These are phyloP conservation scores for Apomyelois bistriatella DNA, from an alignment of 2,888 invertebrate genomes.

Conservation along the genomic window DNA sequence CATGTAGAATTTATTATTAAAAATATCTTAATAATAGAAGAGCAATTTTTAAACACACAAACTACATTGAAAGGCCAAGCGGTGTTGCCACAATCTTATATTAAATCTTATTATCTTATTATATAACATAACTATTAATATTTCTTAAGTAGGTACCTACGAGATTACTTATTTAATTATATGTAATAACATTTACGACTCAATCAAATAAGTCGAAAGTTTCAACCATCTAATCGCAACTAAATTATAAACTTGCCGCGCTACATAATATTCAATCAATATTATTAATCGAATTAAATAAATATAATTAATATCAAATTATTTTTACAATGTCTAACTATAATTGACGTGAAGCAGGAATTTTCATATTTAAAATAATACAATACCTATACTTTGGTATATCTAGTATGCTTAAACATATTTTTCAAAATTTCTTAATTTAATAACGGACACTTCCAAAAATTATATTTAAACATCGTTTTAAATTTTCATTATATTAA, in stretches of 20 bases:
- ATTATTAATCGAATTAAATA: constrained; percentile 26
- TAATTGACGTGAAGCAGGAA: constrained; percentile 77
- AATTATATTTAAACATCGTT: not conserved
- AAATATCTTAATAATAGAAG: constrained; percentile 25
- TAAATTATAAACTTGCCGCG: constrained; percentile 27
- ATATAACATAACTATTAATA: constrained; percentile 27
- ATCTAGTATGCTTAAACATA: constrained; percentile 18
- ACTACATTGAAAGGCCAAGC: constrained; percentile 78
- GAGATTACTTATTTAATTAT: constrained; percentile 48
- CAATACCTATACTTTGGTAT: constrained; percentile 49
- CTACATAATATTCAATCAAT: constrained; percentile 24
- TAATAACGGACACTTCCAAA: not conserved
- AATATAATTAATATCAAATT: constrained; percentile 46
- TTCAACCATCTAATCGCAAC: constrained; percentile 18
- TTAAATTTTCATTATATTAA: not conserved
- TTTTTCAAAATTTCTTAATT: constrained; percentile 7
- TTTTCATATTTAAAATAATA: constrained; percentile 38
- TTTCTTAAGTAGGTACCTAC: constrained; percentile 39
- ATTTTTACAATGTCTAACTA: constrained; percentile 49
- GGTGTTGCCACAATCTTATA: constrained; percentile 73
- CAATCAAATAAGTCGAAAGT: constrained; percentile 17
- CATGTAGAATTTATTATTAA: constrained; percentile 38
- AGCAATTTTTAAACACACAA: constrained; percentile 58
- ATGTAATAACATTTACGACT: constrained; percentile 35
- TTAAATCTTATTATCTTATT: constrained; percentile 28